phyloP scores from a whole-genome alignment of 1,140 invertebrate species.

The Palaemon carinicauda region DNA sequence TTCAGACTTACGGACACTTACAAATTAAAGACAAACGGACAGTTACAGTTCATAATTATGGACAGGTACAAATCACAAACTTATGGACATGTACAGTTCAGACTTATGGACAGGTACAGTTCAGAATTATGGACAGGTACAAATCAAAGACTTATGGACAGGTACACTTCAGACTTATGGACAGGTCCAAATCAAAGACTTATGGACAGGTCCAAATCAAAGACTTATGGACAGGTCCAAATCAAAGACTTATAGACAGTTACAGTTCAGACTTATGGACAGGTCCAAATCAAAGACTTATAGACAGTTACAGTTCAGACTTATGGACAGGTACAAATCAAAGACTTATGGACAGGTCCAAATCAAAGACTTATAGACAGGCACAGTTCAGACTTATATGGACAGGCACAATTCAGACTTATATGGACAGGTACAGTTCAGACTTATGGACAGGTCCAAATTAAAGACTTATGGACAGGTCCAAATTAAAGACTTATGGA shows the following conservation, averaged over 20 bases:
- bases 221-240: constrained; percentile 49
- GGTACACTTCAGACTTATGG: constrained; percentile 44
- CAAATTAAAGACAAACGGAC: constrained; percentile 28
- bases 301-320: constrained; percentile 48
- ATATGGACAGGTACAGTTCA: constrained; percentile 49
- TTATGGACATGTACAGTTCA: constrained; percentile 50
- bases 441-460: constrained; percentile 49
- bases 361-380: constrained; percentile 42
- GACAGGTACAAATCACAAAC: constrained; percentile 42
- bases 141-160: constrained; percentile 40
- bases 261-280: constrained; percentile 45
- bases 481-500: constrained; percentile 31
- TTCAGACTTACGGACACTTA: constrained; percentile 53
- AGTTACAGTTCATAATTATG: constrained; percentile 52
- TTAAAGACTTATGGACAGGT: constrained; percentile 52
- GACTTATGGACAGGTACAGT: constrained; percentile 49
- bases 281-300: constrained; percentile 42
- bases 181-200: constrained; percentile 47
- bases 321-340: constrained; percentile 50
- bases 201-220: constrained; percentile 45
- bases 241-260: too few species aligned
- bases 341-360: constrained; percentile 49
- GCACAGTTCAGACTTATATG: constrained; percentile 38
- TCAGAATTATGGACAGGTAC: constrained; percentile 51
- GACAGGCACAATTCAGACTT: constrained; percentile 50